These are phyloP conservation scores for Acanthosoma haemorrhoidale DNA, from an alignment of 2,888 invertebrate species.

Conservation along the genomic window DNA sequence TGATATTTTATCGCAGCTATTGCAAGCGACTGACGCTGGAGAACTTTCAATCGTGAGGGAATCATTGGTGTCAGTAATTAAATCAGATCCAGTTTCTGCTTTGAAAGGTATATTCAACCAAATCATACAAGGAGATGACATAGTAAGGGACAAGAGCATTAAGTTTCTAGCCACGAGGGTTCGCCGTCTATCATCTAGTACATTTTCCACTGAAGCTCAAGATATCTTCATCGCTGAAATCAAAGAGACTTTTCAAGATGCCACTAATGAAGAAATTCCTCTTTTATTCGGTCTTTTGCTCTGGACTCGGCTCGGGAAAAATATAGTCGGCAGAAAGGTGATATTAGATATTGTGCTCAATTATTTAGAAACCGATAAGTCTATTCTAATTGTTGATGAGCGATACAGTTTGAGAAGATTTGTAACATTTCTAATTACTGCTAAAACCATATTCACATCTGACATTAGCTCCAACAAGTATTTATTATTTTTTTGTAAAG, in stretches of 20 bases:
- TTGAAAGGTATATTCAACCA: slow-evolving; percentile 7
- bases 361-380: not conserved
- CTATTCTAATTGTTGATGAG: not conserved
- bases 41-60: not conserved
- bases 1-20: not conserved
- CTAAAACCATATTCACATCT: not conserved
- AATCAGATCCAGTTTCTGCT: not conserved
- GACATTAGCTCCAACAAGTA: slow-evolving; percentile 16
- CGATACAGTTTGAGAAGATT: not conserved
- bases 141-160: not conserved
- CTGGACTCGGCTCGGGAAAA: slow-evolving; percentile 15
- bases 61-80: not conserved
- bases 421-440: not conserved
- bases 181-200: not conserved
- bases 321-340: not conserved
- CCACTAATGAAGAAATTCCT: slow-evolving; percentile 17
- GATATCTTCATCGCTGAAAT: slow-evolving; percentile 9
- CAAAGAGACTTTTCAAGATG: not conserved
- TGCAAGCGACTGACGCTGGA: not conserved
- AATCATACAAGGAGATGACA: slow-evolving; percentile 3
- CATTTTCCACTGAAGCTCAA: not conserved
- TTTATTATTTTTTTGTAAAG: slow-evolving; percentile 11
- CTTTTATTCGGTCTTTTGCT: slow-evolving; percentile 5
- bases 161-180: slow-evolving; percentile 6
- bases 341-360: slow-evolving; percentile 7